Evolutionary conservation across 2,888 invertebrate species (phyloP).

Genomic region (Pachymerium ferrugineum): DNA sequence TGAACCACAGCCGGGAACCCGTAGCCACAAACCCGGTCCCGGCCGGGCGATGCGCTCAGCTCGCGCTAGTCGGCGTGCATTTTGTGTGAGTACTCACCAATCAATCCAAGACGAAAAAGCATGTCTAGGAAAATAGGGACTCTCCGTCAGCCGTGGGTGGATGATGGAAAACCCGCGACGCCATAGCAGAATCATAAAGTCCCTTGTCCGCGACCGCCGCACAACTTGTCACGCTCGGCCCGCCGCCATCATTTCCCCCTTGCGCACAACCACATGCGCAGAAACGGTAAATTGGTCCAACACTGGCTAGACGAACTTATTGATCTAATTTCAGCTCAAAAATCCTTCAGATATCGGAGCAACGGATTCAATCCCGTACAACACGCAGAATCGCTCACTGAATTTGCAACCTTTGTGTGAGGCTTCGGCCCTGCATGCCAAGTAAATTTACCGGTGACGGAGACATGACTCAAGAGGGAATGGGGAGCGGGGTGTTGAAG

Average conservation of each 20-base stretch:
- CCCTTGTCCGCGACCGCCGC: neutral
- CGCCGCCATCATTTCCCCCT: slow-evolving; percentile 32
- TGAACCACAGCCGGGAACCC: neutral
- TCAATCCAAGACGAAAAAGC: slow-evolving; percentile 36
- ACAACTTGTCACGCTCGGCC: slow-evolving; percentile 24
- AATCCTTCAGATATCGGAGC: slow-evolving; percentile 19
- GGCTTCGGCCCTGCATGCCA: neutral
- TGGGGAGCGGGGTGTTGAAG: slow-evolving; percentile 3
- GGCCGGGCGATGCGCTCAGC: neutral
- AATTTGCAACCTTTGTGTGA: slow-evolving; percentile 13
- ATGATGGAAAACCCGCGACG: slow-evolving; percentile 31
- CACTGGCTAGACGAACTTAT: slow-evolving; percentile 21
- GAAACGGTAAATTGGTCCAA: neutral
- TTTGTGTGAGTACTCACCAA: slow-evolving; percentile 32
- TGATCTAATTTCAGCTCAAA: neutral
- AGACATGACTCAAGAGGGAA: neutral
- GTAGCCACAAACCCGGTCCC: slow-evolving; percentile 1
- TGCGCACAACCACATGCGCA: slow-evolving; percentile 29
- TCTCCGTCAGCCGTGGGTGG: slow-evolving; percentile 31
- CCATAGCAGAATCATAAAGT: slow-evolving; percentile 30
- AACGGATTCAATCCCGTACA: slow-evolving; percentile 6
- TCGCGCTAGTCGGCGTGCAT: neutral
- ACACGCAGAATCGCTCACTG: slow-evolving; percentile 3
- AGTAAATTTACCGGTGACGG: slow-evolving; percentile 21
- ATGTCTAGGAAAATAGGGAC: slow-evolving; percentile 36